Conservation (phyloP, 2,888 invertebrate species). For the Bellardia bayeri region DNA sequence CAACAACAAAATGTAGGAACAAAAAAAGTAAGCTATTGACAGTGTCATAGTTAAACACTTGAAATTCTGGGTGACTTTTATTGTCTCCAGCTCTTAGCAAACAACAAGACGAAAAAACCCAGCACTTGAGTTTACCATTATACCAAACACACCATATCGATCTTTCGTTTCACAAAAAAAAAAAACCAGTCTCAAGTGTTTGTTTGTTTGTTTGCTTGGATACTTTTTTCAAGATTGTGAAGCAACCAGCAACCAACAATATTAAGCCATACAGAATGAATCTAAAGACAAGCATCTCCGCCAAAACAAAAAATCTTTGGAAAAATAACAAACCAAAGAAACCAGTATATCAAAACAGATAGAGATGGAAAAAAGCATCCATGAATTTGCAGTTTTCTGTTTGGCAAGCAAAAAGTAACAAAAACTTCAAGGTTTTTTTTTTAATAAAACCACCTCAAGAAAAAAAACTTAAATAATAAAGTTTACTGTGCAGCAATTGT, state of each 20-base stretch:
- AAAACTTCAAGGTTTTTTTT: constrained; percentile 32
- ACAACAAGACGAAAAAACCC: neutral
- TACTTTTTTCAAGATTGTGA: constrained; percentile 58
- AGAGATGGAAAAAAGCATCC: neutral
- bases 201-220: constrained; percentile 56
- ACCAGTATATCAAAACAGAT: constrained; percentile 38
- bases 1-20: neutral
- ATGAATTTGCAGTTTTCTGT: constrained; percentile 60
- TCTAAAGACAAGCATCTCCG: constrained; percentile 52
- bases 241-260: constrained; percentile 14
- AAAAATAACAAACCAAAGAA: constrained; percentile 10
- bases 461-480: constrained; percentile 18
- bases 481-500: constrained; percentile 16
- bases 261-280: constrained; percentile 23
- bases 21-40: constrained; percentile 66
- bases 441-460: constrained; percentile 14
- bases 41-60: constrained; percentile 69
- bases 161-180: neutral
- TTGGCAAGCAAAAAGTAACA: neutral
- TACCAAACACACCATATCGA: constrained; percentile 22
- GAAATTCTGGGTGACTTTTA: constrained; percentile 61
- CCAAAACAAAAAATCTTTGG: constrained; percentile 28
- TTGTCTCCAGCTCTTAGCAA: constrained; percentile 51
- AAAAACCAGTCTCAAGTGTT: constrained; percentile 66
- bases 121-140: neutral